These are phyloP conservation scores for Xanthia icteritia DNA, from an alignment of 2,888 invertebrate species.

Conservation along the genomic window DNA sequence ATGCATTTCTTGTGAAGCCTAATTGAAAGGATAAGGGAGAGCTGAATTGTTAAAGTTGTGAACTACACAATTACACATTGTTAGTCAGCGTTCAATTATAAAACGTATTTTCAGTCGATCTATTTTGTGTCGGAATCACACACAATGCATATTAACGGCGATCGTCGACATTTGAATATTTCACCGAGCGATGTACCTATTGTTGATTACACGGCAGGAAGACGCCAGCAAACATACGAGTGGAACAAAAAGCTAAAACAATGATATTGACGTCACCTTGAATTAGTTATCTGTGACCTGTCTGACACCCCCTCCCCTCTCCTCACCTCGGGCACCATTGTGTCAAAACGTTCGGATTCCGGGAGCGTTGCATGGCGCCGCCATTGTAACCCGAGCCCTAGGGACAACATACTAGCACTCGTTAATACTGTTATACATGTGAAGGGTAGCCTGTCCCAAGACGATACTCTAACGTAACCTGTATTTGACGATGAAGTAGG, in stretches of 20 bases:
- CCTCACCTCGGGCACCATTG: conserved; percentile 21
- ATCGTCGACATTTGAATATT: conserved; percentile 38
- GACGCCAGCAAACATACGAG: conserved; percentile 13
- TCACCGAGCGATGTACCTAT: not conserved
- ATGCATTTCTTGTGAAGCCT: conserved; percentile 16
- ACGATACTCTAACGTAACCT: not conserved
- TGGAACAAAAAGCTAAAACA: conserved; percentile 55
- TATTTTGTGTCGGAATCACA: conserved; percentile 21
- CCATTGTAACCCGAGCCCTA: conserved; percentile 14
- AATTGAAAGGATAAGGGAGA: conserved; percentile 21
- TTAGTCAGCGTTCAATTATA: conserved; percentile 24
- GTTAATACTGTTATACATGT: not conserved
- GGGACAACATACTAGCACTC: conserved; percentile 16
- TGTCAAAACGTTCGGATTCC: conserved; percentile 43
- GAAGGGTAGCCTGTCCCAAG: not conserved
- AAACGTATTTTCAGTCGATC: conserved; percentile 22
- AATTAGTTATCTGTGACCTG: conserved; percentile 57
- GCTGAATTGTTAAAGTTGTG: conserved; percentile 25
- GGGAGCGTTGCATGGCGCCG: conserved; percentile 32
- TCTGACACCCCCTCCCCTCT: not conserved
- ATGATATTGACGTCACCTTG: conserved; percentile 56
- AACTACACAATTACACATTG: conserved; percentile 22
- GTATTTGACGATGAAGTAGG: not conserved
- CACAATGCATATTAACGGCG: conserved; percentile 31
- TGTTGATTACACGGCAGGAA: conserved; percentile 46